phyloP scores from a whole-genome alignment of 2,797 vertebrate species.

The Pseudocheirus occidentalis region DNA sequence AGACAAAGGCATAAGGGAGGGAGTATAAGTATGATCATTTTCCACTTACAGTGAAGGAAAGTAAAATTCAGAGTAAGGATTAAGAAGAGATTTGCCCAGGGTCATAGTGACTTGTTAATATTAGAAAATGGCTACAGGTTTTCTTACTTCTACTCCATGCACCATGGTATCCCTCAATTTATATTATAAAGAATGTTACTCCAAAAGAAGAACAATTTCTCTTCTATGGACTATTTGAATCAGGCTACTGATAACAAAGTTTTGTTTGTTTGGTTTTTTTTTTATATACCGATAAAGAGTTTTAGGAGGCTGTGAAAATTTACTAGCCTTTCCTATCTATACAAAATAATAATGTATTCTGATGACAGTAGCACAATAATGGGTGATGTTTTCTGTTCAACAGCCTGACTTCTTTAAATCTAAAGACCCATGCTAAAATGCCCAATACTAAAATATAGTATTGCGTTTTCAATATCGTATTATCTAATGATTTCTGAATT shows the following conservation, averaged over 20 bases:
- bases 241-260: background rate
- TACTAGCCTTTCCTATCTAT: conserved; percentile 29
- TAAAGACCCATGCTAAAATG: conserved; percentile 35
- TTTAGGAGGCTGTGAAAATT: conserved; percentile 44
- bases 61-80: background rate
- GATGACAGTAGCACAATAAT: conserved; percentile 15
- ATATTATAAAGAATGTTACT: conserved; percentile 38
- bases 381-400: background rate
- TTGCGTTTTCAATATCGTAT: conserved; percentile 20
- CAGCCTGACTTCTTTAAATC: conserved; percentile 20
- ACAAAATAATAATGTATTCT: background rate
- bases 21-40: background rate
- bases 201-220: conserved; percentile 16
- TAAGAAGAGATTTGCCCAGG: background rate
- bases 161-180: background rate
- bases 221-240: conserved; percentile 32
- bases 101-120: background rate
- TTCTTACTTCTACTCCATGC: background rate
- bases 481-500: conserved; percentile 28
- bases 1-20: background rate
- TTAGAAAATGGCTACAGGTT: background rate
- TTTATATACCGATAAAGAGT: conserved; percentile 11
- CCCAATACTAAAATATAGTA: conserved; percentile 41
- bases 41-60: background rate
- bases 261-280: no score